phyloP scores from a whole-genome alignment of 2,888 invertebrate genomes.

The Apamea crenata region DNA sequence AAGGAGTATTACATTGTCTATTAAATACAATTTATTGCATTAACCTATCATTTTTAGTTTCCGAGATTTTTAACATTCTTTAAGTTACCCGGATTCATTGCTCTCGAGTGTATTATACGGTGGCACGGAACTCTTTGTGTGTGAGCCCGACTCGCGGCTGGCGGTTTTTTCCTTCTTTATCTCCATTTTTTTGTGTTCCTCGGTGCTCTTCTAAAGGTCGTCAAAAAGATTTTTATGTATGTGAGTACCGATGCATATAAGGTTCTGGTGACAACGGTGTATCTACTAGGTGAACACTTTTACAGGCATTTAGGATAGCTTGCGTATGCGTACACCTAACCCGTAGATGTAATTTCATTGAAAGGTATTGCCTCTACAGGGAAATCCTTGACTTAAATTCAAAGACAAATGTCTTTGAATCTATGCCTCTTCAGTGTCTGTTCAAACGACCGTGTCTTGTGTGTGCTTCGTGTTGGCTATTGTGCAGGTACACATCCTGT shows the following conservation, averaged over 20 bases:
- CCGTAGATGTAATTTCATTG: constrained; percentile 23
- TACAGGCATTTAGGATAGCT: background rate
- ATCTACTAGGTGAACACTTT: background rate
- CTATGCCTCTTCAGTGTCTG: background rate
- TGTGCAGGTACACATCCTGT: background rate
- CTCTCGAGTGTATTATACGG: no score
- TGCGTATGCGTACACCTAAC: background rate
- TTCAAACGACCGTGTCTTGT: background rate
- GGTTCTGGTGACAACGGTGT: background rate
- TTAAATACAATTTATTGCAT: no score
- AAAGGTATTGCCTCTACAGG: constrained; percentile 26
- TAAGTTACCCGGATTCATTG: no score
- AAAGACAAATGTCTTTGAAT: constrained; percentile 17
- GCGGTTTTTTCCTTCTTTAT: no score
- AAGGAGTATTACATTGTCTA: no score
- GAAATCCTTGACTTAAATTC: background rate
- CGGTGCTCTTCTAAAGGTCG: no score
- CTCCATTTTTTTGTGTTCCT: no score
- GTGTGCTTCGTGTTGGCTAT: background rate
- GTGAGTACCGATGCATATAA: background rate
- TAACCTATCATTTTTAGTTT: no score
- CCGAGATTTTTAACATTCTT: no score
- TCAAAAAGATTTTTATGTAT: no score
- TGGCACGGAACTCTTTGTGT: background rate
- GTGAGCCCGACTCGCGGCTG: background rate